A percentile compares a stretch with the other conserved stretches of the same genome.
Conservation (phyloP, 64 coral and sea anemone species). For the Porites lutea region DNA sequence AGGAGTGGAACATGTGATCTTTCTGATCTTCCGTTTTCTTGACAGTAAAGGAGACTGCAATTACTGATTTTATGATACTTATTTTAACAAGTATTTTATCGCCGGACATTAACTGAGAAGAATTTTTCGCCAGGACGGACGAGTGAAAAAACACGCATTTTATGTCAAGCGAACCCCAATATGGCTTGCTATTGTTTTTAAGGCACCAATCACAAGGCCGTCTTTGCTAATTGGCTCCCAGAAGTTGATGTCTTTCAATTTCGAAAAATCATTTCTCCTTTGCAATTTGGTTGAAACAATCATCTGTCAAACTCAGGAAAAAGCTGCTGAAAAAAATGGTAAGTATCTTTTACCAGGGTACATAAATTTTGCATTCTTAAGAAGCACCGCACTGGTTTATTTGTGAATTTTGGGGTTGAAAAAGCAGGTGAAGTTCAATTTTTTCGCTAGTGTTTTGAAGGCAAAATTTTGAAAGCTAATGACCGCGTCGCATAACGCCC, state of each 20-base stretch:
- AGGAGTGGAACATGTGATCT: too few relatives aligned
- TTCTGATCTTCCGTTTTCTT: too few relatives aligned
- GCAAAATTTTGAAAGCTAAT: neutral
- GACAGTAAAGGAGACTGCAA: too few relatives aligned
- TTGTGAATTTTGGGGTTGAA: neutral
- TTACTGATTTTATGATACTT: too few relatives aligned
- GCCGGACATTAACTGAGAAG: neutral
- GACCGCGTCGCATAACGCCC: neutral
- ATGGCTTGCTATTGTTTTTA: slow-evolving; percentile 1
- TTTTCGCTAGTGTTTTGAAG: neutral
- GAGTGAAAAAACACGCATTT: slow-evolving; percentile 11
- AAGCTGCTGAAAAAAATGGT: neutral
- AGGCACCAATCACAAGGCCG: neutral
- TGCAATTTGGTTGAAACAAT: neutral
- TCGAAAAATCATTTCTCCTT: neutral
- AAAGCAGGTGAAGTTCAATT: neutral
- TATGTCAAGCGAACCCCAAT: slow-evolving; percentile 1
- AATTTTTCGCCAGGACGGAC: too few relatives aligned
- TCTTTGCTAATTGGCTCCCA: neutral
- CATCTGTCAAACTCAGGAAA: neutral
- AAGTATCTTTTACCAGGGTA: neutral
- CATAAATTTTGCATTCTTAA: neutral
- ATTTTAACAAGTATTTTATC: neutral
- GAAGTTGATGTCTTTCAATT: neutral
- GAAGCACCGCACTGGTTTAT: neutral